Conservation (phyloP, 2,113 vertebrate genomes). For the Cynopterus brachyotis region DNA sequence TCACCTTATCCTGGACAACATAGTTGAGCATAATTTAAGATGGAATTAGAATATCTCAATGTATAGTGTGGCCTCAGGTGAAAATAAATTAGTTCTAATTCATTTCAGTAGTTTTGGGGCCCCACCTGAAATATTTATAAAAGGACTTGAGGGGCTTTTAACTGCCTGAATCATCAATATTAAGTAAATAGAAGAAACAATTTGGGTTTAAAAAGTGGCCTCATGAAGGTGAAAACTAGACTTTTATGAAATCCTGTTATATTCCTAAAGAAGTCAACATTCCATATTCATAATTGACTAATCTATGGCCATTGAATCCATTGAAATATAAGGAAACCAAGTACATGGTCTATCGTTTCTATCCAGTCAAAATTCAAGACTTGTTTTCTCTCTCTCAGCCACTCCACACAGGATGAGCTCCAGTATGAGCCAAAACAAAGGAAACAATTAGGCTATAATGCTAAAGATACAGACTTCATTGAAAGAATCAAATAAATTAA, state of each 20-base stretch:
- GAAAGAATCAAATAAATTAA: not conserved
- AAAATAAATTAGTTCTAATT: not conserved
- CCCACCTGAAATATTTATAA: not conserved
- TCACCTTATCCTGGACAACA: not conserved
- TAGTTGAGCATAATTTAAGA: not conserved
- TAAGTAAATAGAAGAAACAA: not conserved
- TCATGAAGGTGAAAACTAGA: not conserved
- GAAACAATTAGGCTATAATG: not conserved
- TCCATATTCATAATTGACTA: not conserved
- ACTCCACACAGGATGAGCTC: not conserved
- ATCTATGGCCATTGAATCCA: not conserved
- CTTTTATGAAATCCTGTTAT: not conserved
- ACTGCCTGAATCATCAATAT: not conserved
- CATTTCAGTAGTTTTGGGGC: not conserved
- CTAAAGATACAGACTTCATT: not conserved
- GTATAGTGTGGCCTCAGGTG: not conserved
- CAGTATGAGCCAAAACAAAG: not conserved
- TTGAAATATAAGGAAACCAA: not conserved
- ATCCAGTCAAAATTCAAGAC: not conserved
- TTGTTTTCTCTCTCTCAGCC: not conserved
- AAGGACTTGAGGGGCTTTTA: not conserved
- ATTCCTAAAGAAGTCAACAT: not conserved
- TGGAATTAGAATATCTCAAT: not conserved
- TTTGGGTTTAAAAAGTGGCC: slow-evolving; percentile 2
- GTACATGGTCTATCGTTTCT: not conserved